Evolutionary conservation across 1,140 invertebrate species (phyloP).

Genomic region (Octopus sinensis): DNA sequence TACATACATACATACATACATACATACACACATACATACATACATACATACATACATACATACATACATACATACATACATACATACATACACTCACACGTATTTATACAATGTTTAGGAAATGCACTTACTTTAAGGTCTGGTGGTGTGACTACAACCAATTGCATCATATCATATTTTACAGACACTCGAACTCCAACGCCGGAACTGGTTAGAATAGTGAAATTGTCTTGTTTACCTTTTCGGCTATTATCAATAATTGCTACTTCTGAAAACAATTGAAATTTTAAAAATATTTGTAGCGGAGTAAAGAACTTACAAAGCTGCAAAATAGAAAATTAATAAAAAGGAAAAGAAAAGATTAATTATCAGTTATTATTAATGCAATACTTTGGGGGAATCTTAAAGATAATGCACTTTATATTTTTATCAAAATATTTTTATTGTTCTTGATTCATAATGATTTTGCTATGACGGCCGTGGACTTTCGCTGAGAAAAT

Average conservation of each 20-base stretch:
- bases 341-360: no score
- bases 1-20: no score
- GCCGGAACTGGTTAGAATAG: neutral
- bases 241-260: neutral
- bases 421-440: no score
- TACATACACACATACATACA: neutral
- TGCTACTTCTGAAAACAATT: neutral
- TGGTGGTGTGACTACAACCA: neutral
- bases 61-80: neutral
- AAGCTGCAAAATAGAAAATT: no score
- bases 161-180: neutral
- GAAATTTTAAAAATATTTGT: neutral
- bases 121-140: neutral
- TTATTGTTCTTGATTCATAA: no score
- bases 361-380: no score
- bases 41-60: neutral
- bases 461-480: no score
- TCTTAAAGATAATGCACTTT: no score
- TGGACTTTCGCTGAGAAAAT: no score
- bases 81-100: neutral
- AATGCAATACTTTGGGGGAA: no score
- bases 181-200: neutral
- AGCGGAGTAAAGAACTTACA: no score
- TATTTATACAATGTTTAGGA: neutral
- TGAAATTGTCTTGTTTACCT: neutral